phyloP scores from a whole-genome alignment of 2,888 invertebrate genomes.

The Pristionchus mayeri region DNA sequence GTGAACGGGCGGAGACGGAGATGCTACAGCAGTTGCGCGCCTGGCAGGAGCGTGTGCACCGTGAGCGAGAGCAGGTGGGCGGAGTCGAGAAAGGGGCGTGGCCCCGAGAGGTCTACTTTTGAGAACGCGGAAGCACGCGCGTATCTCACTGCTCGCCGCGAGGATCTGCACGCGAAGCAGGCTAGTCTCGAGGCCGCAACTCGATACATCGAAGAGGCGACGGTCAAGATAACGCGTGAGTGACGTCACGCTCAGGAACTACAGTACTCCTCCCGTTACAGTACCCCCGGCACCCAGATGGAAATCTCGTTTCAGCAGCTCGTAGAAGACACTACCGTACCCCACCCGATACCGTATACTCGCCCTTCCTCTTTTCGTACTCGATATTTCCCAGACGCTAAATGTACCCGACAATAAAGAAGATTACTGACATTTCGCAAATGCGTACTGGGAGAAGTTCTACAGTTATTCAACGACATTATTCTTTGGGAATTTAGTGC shows the following conservation, averaged over 20 bases:
- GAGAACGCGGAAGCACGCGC: neutral
- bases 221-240: neutral
- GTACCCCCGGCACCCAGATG: slow-evolving; percentile 22
- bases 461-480: too few relatives aligned
- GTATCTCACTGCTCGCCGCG: neutral
- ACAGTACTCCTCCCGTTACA: neutral
- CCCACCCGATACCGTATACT: neutral
- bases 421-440: neutral
- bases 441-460: neutral
- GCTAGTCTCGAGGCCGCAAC: neutral
- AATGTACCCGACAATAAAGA: neutral
- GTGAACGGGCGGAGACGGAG: neutral
- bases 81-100: neutral
- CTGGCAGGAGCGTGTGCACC: neutral
- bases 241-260: neutral
- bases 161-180: neutral
- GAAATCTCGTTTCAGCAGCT: too few relatives aligned
- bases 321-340: slow-evolving; percentile 16
- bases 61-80: neutral
- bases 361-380: neutral
- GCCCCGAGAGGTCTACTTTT: neutral
- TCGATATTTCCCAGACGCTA: neutral
- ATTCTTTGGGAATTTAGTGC: too few relatives aligned
- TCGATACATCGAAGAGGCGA: neutral
- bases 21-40: neutral